Conservation (phyloP, 2,888 invertebrate genomes). For the Chrysotoxum bicinctum region DNA sequence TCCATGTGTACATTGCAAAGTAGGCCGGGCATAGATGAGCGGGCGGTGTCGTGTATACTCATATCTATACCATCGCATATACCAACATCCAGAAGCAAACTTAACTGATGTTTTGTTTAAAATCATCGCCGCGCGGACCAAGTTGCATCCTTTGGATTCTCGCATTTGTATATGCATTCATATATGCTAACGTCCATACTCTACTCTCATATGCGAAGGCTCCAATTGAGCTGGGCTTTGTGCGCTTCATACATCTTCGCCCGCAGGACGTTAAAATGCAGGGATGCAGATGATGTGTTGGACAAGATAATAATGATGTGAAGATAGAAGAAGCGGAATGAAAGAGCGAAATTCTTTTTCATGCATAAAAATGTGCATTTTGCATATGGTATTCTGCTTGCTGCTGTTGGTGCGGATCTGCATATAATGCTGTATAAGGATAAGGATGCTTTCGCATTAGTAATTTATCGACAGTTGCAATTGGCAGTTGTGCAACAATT, state of each 20-base stretch:
- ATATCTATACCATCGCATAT: conserved; percentile 2
- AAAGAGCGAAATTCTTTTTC: conserved; percentile 36
- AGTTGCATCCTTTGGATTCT: conserved; percentile 39
- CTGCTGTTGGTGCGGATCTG: conserved; percentile 38
- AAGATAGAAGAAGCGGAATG: conserved; percentile 1
- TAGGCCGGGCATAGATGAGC: conserved; percentile 32
- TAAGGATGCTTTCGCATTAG: conserved; percentile 30
- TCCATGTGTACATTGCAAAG: conserved; percentile 61
- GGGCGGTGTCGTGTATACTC: not conserved
- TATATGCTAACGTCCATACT: conserved; percentile 39
- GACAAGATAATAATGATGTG: conserved; percentile 52
- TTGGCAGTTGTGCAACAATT: conserved; percentile 21
- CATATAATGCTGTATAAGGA: conserved; percentile 48
- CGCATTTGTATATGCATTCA: conserved; percentile 18
- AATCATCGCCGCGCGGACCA: conserved; percentile 2
- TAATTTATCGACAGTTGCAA: conserved; percentile 50
- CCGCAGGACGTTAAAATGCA: conserved; percentile 55
- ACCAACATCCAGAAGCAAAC: not conserved
- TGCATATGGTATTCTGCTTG: conserved; percentile 2
- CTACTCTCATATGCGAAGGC: conserved; percentile 19
- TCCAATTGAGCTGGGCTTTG: conserved; percentile 46
- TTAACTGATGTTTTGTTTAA: conserved; percentile 43
- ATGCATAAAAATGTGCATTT: conserved; percentile 40
- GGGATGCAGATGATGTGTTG: conserved; percentile 53
- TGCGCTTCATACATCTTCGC: not conserved